Conservation (phyloP, 2,113 vertebrate species). For the Leptodactylus fuscus region DNA sequence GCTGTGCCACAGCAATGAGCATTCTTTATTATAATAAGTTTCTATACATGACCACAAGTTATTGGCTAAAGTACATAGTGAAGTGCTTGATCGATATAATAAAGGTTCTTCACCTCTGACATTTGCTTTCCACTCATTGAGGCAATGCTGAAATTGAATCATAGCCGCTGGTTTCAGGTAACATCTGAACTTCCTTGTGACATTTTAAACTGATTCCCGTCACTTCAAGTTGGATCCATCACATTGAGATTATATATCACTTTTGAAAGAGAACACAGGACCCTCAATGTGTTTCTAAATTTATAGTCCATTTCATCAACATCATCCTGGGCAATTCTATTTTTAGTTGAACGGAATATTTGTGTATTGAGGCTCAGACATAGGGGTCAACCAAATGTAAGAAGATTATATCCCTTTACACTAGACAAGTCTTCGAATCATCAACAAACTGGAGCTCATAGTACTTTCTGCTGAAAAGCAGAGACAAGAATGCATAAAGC, state of each 20-base stretch:
- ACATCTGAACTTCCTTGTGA: conserved; percentile 56
- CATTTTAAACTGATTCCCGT: conserved; percentile 51
- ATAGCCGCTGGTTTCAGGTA: conserved; percentile 40
- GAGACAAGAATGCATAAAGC: no score
- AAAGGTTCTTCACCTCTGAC: conserved; percentile 30
- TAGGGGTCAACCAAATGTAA: not conserved
- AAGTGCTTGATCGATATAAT: not conserved
- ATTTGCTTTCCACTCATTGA: conserved; percentile 30
- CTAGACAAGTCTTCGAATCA: not conserved
- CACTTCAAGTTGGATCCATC: conserved; percentile 42
- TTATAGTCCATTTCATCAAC: conserved; percentile 66
- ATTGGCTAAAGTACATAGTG: no score
- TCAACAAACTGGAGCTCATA: not conserved
- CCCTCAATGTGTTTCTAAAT: conserved; percentile 65
- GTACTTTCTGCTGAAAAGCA: no score
- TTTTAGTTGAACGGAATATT: conserved; percentile 66
- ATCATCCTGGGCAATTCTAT: conserved; percentile 64
- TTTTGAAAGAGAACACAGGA: conserved; percentile 60
- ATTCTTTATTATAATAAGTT: not conserved
- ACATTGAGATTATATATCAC: conserved; percentile 54
- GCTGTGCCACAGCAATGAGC: no score
- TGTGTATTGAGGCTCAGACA: conserved; percentile 61
- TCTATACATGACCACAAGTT: not conserved
- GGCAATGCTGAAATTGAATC: conserved; percentile 15
- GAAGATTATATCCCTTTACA: not conserved